Conservation (phyloP, 1,140 invertebrate species). For the Aphaenogaster rudis region DNA sequence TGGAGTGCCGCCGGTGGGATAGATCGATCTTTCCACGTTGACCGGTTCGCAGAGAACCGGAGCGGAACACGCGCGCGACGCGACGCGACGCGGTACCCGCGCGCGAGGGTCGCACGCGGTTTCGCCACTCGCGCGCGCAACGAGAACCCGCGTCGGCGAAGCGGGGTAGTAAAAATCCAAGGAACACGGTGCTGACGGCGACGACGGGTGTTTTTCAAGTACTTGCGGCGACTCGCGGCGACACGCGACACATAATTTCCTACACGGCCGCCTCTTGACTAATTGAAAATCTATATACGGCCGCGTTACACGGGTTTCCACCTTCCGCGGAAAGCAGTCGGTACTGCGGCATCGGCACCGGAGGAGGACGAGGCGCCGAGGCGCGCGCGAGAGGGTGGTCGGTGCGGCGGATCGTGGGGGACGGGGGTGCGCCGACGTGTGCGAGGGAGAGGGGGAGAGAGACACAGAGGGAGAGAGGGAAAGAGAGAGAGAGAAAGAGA, state of each 20-base stretch:
- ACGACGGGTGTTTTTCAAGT: slow-evolving; percentile 16
- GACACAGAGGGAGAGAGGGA: not conserved
- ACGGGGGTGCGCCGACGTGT: not conserved
- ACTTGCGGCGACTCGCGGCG: slow-evolving; percentile 61
- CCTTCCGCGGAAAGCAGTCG: slow-evolving; percentile 64
- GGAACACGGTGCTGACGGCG: not conserved
- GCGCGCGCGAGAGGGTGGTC: slow-evolving; percentile 49
- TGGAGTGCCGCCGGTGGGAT: not conserved
- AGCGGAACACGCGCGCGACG: slow-evolving; percentile 26
- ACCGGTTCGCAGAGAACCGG: not conserved
- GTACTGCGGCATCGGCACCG: slow-evolving; percentile 75
- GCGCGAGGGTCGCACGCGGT: slow-evolving; percentile 32
- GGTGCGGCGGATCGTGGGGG: not conserved
- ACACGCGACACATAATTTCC: slow-evolving; percentile 69
- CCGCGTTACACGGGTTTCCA: slow-evolving; percentile 65
- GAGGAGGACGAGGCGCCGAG: slow-evolving; percentile 6
- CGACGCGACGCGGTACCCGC: slow-evolving; percentile 21
- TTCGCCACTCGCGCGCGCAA: slow-evolving; percentile 21
- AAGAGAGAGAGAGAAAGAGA: slow-evolving; percentile 1
- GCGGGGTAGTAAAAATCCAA: not conserved
- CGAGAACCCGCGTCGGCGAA: not conserved
- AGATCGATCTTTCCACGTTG: slow-evolving; percentile 44
- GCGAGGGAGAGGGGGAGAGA: slow-evolving; percentile 2
- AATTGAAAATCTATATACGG: slow-evolving; percentile 77
- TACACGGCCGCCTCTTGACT: slow-evolving; percentile 66